These are phyloP conservation scores for Gandaritis pyraliata DNA, from an alignment of 2,888 invertebrate species.

Conservation along the genomic window DNA sequence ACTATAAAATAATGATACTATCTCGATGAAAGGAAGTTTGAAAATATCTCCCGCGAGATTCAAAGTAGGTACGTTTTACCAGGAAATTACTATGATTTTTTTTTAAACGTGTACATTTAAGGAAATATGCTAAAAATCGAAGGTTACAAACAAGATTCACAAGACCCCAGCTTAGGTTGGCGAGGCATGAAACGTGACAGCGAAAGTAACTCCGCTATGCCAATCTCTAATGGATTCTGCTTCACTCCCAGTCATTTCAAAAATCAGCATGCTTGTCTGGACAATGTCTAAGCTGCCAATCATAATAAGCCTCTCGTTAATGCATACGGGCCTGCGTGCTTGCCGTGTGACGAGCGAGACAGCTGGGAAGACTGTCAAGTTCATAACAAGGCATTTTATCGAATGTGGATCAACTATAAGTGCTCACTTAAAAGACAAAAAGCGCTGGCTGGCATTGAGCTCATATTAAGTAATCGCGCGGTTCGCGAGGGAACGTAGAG, in stretches of 20 bases:
- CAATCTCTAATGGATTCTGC: slow-evolving; percentile 37
- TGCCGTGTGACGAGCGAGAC: slow-evolving; percentile 41
- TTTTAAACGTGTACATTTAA: too few species aligned
- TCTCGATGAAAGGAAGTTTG: too few species aligned
- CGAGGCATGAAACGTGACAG: slow-evolving; percentile 46
- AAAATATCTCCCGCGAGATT: too few species aligned
- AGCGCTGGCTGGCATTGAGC: slow-evolving; percentile 28
- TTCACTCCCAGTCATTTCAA: slow-evolving; percentile 20
- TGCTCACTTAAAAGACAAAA: slow-evolving; percentile 36
- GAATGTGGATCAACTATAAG: slow-evolving; percentile 37
- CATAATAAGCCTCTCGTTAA: slow-evolving; percentile 63
- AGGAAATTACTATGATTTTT: too few species aligned
- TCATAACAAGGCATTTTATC: slow-evolving; percentile 36
- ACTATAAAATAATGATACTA: too few species aligned
- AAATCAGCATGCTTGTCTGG: slow-evolving; percentile 46
- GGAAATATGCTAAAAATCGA: too few species aligned
- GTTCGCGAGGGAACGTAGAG: slow-evolving; percentile 41
- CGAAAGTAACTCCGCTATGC: slow-evolving; percentile 43
- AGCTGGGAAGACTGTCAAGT: slow-evolving; percentile 46
- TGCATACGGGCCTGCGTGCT: slow-evolving; percentile 47
- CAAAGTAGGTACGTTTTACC: too few species aligned
- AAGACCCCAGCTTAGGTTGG: slow-evolving; percentile 23
- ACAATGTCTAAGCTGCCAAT: slow-evolving; percentile 63
- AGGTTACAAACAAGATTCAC: background rate
- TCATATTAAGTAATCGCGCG: slow-evolving; percentile 36